Percentiles rank a stretch among this genome's conserved stretches.
phyloP scores from a whole-genome alignment of 2,797 vertebrate genomes.

The Peromyscus nudipes region DNA sequence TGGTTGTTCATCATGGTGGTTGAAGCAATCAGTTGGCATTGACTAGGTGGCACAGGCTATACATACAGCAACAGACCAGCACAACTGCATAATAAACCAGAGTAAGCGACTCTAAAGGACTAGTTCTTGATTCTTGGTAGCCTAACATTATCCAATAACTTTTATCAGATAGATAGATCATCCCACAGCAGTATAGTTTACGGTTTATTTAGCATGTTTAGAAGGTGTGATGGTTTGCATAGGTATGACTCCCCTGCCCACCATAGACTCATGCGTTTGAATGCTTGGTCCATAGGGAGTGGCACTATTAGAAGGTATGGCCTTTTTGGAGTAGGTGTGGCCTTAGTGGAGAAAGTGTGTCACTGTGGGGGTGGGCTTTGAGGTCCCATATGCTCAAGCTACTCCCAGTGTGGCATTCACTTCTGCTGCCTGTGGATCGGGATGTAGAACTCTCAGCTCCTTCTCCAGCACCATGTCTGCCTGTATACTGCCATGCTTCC shows the following conservation, averaged over 20 bases:
- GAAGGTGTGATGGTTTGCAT: not conserved
- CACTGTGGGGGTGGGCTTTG: not conserved
- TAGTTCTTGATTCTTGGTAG: slow-evolving; percentile 38
- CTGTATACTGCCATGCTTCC: not conserved
- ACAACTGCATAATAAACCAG: not conserved
- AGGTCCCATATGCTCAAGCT: not conserved
- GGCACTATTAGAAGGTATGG: not conserved
- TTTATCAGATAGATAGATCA: slow-evolving; percentile 35
- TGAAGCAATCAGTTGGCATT: not conserved
- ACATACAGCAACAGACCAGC: not conserved
- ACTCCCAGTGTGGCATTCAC: not conserved
- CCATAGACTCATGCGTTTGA: not conserved
- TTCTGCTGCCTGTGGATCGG: not conserved
- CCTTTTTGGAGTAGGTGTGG: not conserved
- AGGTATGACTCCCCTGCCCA: not conserved
- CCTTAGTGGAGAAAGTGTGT: not conserved
- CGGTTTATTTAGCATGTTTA: not conserved
- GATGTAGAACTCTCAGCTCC: not conserved
- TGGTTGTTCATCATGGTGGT: not conserved
- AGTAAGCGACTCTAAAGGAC: not conserved
- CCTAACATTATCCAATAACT: slow-evolving; percentile 12
- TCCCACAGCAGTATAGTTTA: not conserved
- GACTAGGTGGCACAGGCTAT: not conserved
- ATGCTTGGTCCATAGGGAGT: not conserved
- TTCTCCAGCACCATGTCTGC: not conserved